These are phyloP conservation scores for Anolis carolinensis DNA, from an alignment of 2,113 vertebrate species.

Conservation along the genomic window DNA sequence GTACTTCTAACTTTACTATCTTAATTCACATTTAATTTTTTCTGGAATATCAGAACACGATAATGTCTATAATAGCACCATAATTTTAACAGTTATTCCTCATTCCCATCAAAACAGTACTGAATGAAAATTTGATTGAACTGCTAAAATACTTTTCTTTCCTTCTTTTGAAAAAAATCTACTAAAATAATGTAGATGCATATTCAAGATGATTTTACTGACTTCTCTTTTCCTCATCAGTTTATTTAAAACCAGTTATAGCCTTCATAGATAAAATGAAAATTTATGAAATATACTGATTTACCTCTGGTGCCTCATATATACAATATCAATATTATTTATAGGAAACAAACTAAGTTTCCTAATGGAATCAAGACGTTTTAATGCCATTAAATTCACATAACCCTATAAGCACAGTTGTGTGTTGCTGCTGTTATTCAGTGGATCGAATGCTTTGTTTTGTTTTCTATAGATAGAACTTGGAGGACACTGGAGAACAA, in stretches of 20 bases:
- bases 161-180: conserved; percentile 16
- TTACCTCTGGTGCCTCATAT: conserved; percentile 52
- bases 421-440: conserved; percentile 77
- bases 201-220: neutral
- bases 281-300: neutral
- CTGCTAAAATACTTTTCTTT: conserved; percentile 28
- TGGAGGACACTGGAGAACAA: conserved; percentile 78
- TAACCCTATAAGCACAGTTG: conserved; percentile 71
- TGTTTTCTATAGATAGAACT: conserved; percentile 86
- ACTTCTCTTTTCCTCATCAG: neutral
- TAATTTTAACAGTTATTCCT: conserved; percentile 73
- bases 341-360: conserved; percentile 70
- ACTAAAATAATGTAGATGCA: neutral
- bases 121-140: conserved; percentile 45
- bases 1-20: conserved; percentile 59
- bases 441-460: conserved; percentile 75
- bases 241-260: neutral
- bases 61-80: conserved; percentile 56
- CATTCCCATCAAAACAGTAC: conserved; percentile 62
- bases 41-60: conserved; percentile 63
- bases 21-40: conserved; percentile 67
- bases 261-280: neutral
- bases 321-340: conserved; percentile 81
- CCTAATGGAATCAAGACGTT: conserved; percentile 81
- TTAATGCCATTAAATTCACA: conserved; percentile 85